Conservation (phyloP, 2,888 invertebrate genomes). For the Drosophila sordidapex region DNA sequence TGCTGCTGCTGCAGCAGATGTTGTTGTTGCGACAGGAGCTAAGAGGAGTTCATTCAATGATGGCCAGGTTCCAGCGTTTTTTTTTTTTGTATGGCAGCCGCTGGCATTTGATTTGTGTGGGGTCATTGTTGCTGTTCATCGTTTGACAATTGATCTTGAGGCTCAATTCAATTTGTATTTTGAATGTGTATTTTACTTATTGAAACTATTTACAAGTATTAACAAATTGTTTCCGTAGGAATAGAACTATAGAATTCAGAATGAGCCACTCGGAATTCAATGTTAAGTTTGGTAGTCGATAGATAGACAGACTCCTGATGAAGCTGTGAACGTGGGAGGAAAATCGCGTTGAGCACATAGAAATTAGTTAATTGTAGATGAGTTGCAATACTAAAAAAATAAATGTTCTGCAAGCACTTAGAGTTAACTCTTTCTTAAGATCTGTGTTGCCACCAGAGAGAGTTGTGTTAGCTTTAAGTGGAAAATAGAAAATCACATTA, state of each 20-base stretch:
- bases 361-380: not conserved
- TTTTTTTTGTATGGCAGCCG: not conserved
- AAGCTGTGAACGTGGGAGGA: not conserved
- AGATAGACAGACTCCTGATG: not conserved
- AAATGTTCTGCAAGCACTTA: not conserved
- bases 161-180: not conserved
- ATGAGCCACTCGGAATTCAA: not conserved
- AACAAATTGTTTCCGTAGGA: not conserved
- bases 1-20: slow-evolving; percentile 23
- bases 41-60: slow-evolving; percentile 61
- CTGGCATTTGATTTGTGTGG: slow-evolving; percentile 29
- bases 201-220: not conserved
- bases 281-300: not conserved
- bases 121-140: slow-evolving; percentile 43
- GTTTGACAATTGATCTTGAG: not conserved
- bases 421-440: not conserved
- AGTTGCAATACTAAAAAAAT: not conserved
- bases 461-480: not conserved
- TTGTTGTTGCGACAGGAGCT: slow-evolving; percentile 26
- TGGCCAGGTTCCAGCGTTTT: slow-evolving; percentile 50
- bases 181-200: not conserved
- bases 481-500: not conserved
- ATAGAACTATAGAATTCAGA: not conserved
- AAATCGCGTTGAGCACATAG: not conserved
- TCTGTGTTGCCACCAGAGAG: not conserved